Conservation (phyloP, 2,797 vertebrate species). For the Fratercula arctica region DNA sequence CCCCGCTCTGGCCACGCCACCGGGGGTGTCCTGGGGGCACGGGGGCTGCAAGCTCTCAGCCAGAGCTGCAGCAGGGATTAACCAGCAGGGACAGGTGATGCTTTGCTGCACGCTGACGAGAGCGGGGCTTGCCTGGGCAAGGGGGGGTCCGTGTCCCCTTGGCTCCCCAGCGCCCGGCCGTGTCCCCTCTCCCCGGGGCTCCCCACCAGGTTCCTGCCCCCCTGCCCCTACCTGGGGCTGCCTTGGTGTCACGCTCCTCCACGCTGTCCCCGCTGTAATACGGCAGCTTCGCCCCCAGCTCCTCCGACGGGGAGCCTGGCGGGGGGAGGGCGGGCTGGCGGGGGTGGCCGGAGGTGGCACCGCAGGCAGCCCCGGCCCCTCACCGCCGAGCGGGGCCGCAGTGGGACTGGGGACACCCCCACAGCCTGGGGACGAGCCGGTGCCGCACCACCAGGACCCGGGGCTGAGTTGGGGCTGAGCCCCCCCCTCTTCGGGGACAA, state of each 20-base stretch:
- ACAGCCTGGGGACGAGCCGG: rapidly evolving
- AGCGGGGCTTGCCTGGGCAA: no score
- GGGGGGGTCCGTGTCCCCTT: rapidly evolving
- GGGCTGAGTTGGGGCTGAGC: background rate
- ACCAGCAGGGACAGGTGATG: background rate
- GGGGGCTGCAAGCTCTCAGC: background rate
- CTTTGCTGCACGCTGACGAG: rapidly evolving
- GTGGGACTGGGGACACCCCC: rapidly evolving
- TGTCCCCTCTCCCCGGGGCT: rapidly evolving
- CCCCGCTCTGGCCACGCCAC: rapidly evolving
- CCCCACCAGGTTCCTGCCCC: rapidly evolving
- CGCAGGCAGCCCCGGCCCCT: rapidly evolving
- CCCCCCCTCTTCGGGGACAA: rapidly evolving
- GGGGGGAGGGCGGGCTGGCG: rapidly evolving
- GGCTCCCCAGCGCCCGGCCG: rapidly evolving
- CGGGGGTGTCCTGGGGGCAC: rapidly evolving
- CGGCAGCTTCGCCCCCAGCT: background rate
- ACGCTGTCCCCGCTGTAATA: rapidly evolving
- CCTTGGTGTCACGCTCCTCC: background rate
- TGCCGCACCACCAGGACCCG: rapidly evolving
- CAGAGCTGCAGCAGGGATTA: background rate
- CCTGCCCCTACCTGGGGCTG: background rate
- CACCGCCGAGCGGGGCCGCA: rapidly evolving
- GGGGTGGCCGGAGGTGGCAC: rapidly evolving
- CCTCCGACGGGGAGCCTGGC: background rate